phyloP scores from a whole-genome alignment of 2,797 vertebrate species.

The Neosilurus hyrtlii region DNA sequence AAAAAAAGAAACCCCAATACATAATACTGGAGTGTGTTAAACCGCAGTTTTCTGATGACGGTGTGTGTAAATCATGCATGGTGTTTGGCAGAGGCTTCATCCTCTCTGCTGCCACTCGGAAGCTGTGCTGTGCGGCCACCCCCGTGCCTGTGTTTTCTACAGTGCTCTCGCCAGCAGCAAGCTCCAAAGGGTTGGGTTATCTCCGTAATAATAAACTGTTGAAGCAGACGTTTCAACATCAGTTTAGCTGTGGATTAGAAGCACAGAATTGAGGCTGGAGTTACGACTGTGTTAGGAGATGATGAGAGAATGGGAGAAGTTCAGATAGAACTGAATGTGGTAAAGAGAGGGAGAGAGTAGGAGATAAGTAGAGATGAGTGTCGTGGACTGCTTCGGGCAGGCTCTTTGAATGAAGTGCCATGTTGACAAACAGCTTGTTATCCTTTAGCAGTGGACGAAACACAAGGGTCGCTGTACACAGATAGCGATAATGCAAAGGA shows the following conservation, averaged over 20 bases:
- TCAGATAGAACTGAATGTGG: conserved; percentile 21
- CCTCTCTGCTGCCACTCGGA: conserved; percentile 65
- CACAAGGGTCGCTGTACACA: not conserved
- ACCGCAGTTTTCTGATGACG: conserved; percentile 66
- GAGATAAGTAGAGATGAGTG: conserved; percentile 46
- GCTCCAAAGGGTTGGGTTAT: conserved; percentile 66
- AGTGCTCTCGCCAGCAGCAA: conserved; percentile 61
- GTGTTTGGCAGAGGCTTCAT: conserved; percentile 54
- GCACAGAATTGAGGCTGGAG: conserved; percentile 55
- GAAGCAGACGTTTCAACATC: conserved; percentile 72
- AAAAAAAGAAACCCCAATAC: conserved; percentile 51
- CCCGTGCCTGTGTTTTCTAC: conserved; percentile 64
- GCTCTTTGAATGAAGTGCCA: conserved; percentile 26
- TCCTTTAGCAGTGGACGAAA: conserved; percentile 30
- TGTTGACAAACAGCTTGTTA: conserved; percentile 24
- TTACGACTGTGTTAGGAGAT: conserved; percentile 26
- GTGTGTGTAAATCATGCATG: conserved; percentile 68
- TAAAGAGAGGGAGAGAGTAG: conserved; percentile 21
- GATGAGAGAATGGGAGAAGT: conserved; percentile 22
- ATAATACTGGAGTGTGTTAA: conserved; percentile 64
- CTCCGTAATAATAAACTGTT: conserved; percentile 71
- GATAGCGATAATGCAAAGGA: conserved; percentile 21
- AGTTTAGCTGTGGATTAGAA: conserved; percentile 73
- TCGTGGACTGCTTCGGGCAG: conserved; percentile 38
- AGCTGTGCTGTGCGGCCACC: conserved; percentile 42